These are phyloP conservation scores for Montipora sp. DNA, from an alignment of 64 coral and sea anemone genomes.

Conservation along the genomic window DNA sequence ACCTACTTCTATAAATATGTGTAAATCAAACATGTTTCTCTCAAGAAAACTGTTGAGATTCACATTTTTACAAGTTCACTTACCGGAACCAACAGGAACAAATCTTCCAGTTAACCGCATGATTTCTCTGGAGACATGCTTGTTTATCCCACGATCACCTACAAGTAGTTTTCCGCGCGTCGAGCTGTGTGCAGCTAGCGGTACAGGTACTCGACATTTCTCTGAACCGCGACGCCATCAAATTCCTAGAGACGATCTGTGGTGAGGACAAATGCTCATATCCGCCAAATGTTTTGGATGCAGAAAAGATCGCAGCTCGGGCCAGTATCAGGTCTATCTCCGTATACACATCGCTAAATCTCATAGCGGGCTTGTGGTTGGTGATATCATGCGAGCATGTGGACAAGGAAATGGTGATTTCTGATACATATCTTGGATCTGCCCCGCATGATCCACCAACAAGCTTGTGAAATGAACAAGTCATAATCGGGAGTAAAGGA, in stretches of 20 bases:
- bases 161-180: neutral
- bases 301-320: neutral
- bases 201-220: neutral
- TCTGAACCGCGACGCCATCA: neutral
- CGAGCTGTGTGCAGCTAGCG: neutral
- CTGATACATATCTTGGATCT: too few relatives aligned
- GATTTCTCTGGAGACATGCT: neutral
- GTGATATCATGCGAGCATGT: neutral
- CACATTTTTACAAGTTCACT: neutral
- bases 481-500: too few relatives aligned
- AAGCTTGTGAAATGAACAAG: too few relatives aligned
- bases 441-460: too few relatives aligned
- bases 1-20: too few relatives aligned
- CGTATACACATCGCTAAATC: neutral
- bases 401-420: neutral
- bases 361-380: neutral
- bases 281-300: neutral
- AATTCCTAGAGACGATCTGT: neutral
- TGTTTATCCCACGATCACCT: neutral
- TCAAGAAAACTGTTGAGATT: too few relatives aligned
- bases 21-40: too few relatives aligned
- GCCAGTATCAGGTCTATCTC: neutral
- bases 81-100: neutral
- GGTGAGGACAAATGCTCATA: neutral
- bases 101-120: neutral